Percentiles rank a stretch among this genome's conserved stretches.
These are phyloP conservation scores for Ylistrum balloti DNA, from an alignment of 1,140 invertebrate species.

Conservation along the genomic window DNA sequence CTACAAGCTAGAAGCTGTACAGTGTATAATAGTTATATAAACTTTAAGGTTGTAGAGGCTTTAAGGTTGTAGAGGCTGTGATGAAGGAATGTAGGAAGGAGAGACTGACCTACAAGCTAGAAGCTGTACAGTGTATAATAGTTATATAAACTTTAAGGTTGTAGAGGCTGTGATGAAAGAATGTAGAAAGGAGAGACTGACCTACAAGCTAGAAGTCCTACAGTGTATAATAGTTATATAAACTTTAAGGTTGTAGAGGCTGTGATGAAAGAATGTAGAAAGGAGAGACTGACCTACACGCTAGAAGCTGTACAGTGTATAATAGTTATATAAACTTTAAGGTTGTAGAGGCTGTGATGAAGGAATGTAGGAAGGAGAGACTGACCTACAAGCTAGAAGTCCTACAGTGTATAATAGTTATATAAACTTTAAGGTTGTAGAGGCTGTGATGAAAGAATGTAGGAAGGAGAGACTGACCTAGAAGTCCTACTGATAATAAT, in stretches of 20 bases:
- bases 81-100: slow-evolving; percentile 92
- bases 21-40: no score
- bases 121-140: slow-evolving; percentile 89
- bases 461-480: slow-evolving; percentile 91
- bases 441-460: slow-evolving; percentile 89
- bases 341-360: slow-evolving; percentile 88
- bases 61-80: slow-evolving; percentile 86
- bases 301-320: slow-evolving; percentile 89
- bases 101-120: slow-evolving; percentile 88
- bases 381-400: no score
- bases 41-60: no score
- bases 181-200: slow-evolving; percentile 89
- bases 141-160: no score
- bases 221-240: no score
- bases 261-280: slow-evolving; percentile 90
- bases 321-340: no score
- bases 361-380: slow-evolving; percentile 91
- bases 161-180: slow-evolving; percentile 89
- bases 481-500: no score
- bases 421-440: slow-evolving; percentile 87
- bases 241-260: slow-evolving; percentile 87
- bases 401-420: no score
- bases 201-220: slow-evolving; percentile 90
- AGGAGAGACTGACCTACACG: slow-evolving; percentile 90
- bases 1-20: no score